Evolutionary conservation across 2,113 vertebrate species (phyloP).

Genomic region (Chinchilla lanigera): DNA sequence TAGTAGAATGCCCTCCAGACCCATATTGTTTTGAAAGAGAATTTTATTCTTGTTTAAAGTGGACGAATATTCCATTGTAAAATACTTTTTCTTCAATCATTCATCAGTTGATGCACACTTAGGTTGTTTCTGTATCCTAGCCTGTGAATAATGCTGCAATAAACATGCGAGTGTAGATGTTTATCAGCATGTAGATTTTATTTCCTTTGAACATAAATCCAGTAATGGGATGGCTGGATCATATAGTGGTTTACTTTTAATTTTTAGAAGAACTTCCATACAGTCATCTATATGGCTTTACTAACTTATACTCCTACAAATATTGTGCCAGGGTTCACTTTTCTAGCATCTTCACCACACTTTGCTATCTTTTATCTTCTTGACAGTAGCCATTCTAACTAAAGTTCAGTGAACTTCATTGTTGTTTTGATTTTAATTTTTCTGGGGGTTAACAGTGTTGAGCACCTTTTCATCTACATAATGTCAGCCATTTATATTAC

Average conservation of each 20-base stretch:
- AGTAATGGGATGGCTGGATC: neutral
- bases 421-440: neutral
- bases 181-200: neutral
- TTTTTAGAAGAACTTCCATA: neutral
- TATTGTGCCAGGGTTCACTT: neutral
- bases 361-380: neutral
- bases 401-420: neutral
- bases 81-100: neutral
- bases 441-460: neutral
- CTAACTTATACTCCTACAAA: neutral
- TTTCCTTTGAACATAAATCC: neutral
- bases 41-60: neutral
- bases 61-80: neutral
- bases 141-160: neutral
- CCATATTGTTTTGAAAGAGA: neutral
- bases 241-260: neutral
- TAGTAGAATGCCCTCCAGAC: neutral
- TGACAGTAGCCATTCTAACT: neutral
- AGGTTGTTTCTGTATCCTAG: neutral
- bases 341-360: neutral
- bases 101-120: neutral
- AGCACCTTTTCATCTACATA: neutral
- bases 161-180: neutral
- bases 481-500: neutral
- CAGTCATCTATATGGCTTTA: neutral